Evolutionary conservation across 2,888 invertebrate species (phyloP).

Genomic region (Lasioglossum pauxillum): DNA sequence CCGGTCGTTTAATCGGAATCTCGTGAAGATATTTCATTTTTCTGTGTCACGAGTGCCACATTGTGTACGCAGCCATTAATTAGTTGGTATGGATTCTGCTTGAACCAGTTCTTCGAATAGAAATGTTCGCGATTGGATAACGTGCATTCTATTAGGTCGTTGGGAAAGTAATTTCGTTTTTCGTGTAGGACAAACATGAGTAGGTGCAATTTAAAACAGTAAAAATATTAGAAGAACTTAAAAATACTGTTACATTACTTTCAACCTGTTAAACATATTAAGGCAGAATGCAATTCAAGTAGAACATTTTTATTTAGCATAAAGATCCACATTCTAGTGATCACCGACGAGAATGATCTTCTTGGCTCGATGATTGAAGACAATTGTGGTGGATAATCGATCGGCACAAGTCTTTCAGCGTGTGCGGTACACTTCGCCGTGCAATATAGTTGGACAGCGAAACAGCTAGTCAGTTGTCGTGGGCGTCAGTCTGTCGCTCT

Average conservation of each 20-base stretch:
- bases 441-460: background rate
- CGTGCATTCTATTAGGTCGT: background rate
- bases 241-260: too few species aligned
- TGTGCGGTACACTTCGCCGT: background rate
- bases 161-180: too few species aligned
- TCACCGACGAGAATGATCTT: too few species aligned
- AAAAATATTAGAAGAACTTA: too few species aligned
- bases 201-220: too few species aligned
- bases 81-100: background rate
- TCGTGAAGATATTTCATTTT: background rate
- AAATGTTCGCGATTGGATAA: background rate
- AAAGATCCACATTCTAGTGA: too few species aligned
- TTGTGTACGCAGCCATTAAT: background rate
- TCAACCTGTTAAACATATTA: too few species aligned
- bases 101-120: background rate
- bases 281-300: too few species aligned
- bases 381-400: background rate
- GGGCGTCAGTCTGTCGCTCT: constrained; percentile 41
- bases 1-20: background rate
- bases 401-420: background rate
- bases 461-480: constrained; percentile 39
- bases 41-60: background rate
- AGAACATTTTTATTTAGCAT: too few species aligned
- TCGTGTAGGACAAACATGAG: too few species aligned
- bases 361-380: too few species aligned